Percentiles rank a stretch among this genome's conserved stretches.
These are phyloP conservation scores for Eilema sororculum DNA, from an alignment of 2,888 invertebrate genomes.

Conservation along the genomic window DNA sequence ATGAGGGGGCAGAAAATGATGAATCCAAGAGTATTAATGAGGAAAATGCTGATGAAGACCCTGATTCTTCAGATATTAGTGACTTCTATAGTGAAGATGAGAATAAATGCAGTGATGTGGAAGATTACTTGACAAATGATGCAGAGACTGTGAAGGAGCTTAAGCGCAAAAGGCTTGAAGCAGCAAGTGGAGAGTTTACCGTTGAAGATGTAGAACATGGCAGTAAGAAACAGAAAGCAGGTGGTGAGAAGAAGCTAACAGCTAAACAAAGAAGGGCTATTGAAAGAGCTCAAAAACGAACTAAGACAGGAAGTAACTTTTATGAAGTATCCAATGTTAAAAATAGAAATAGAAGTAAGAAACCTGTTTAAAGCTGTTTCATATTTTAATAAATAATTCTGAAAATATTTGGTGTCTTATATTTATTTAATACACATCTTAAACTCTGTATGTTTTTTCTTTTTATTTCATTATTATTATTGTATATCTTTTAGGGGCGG, in stretches of 20 bases:
- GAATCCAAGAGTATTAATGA: conserved; percentile 47
- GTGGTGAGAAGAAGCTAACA: conserved; percentile 87
- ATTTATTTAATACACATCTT: not conserved
- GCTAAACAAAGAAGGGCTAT: conserved; percentile 92
- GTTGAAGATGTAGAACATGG: conserved; percentile 83
- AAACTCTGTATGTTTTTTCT: too few species aligned
- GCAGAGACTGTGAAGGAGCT: conserved; percentile 80
- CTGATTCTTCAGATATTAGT: conserved; percentile 89
- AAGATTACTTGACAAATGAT: conserved; percentile 81
- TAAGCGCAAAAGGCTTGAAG: conserved; percentile 79
- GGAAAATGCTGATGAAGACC: conserved; percentile 65
- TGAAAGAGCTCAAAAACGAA: conserved; percentile 91
- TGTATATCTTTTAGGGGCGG: too few species aligned
- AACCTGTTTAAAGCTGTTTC: conserved; percentile 58
- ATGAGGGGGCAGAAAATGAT: conserved; percentile 67
- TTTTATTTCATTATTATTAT: too few species aligned
- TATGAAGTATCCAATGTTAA: conserved; percentile 96
- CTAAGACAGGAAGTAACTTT: conserved; percentile 95
- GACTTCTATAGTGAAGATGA: conserved; percentile 90
- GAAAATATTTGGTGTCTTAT: not conserved
- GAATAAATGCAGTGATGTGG: conserved; percentile 84
- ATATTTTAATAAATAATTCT: not conserved
- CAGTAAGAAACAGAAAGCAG: conserved; percentile 70
- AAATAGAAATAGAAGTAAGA: conserved; percentile 93
- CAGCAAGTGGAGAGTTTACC: conserved; percentile 85